Percentiles rank a stretch among this genome's conserved stretches.
Evolutionary conservation across 2,797 vertebrate species (phyloP).

Genomic region (Enoplosus armatus): DNA sequence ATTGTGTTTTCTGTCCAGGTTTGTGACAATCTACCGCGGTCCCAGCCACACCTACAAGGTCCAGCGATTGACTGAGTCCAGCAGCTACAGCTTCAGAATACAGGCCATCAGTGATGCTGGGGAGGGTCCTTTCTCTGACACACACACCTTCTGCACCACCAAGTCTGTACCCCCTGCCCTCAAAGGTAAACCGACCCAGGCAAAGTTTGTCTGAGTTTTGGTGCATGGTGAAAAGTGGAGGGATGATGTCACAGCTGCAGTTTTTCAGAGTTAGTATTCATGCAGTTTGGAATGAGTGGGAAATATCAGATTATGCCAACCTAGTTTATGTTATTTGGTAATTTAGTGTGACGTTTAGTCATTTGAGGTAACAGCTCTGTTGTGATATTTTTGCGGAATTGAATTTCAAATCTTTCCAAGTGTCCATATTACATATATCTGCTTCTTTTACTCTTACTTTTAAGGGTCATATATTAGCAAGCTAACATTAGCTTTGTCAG

Average conservation of each 20-base stretch:
- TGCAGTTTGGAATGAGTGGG: not conserved
- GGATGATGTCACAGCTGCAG: too few relatives aligned
- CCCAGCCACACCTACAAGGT: constrained; percentile 99
- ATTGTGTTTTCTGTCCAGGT: constrained; percentile 80
- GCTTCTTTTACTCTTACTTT: not conserved
- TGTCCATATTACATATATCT: not conserved
- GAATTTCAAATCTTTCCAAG: not conserved
- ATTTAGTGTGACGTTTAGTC: not conserved
- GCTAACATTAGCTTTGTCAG: not conserved
- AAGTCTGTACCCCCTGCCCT: constrained; percentile 95
- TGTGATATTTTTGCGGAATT: not conserved
- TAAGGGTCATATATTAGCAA: not conserved
- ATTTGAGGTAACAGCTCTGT: not conserved
- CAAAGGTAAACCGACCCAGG: constrained; percentile 87
- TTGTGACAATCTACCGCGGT: constrained; percentile 94
- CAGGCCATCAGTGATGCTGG: constrained; percentile 94
- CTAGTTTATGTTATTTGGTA: not conserved
- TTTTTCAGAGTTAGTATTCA: not conserved
- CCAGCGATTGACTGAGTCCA: constrained; percentile 94
- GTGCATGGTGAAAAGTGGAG: not conserved
- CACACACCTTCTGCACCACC: constrained; percentile 93
- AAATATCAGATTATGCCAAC: not conserved
- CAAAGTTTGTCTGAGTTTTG: not conserved
- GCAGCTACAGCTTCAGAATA: constrained; percentile 95
- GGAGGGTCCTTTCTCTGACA: constrained; percentile 94